Conservation (phyloP, 1,140 invertebrate species). For the Calycopis cecrops region DNA sequence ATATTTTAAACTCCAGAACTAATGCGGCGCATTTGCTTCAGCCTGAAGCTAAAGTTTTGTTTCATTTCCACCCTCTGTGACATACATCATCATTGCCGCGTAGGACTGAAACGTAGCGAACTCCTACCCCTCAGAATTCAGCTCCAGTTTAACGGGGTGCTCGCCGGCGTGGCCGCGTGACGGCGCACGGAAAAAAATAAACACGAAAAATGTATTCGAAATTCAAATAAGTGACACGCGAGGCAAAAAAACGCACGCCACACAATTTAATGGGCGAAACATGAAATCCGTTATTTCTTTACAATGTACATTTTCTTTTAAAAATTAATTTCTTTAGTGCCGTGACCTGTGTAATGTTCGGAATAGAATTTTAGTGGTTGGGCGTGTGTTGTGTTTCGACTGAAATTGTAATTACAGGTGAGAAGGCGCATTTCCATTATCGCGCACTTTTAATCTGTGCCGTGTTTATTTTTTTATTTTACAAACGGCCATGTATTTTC, state of each 20-base stretch:
- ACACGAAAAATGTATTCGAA: constrained; percentile 53
- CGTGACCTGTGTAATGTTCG: constrained; percentile 34
- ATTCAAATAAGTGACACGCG: constrained; percentile 31
- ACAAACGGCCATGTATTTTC: too few relatives aligned
- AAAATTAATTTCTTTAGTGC: constrained; percentile 29
- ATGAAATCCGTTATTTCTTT: constrained; percentile 19
- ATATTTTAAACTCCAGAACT: too few relatives aligned
- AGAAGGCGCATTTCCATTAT: constrained; percentile 20
- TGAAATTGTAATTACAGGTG: constrained; percentile 39
- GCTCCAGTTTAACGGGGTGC: constrained; percentile 40
- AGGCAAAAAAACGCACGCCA: constrained; percentile 23
- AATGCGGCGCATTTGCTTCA: not conserved
- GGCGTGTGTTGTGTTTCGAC: constrained; percentile 27
- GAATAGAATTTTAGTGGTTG: constrained; percentile 24
- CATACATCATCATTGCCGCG: constrained; percentile 38
- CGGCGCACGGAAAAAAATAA: constrained; percentile 27
- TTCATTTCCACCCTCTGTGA: not conserved
- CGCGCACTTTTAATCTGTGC: too few relatives aligned
- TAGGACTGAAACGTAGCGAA: constrained; percentile 56
- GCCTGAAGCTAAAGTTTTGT: too few relatives aligned
- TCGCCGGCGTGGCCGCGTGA: constrained; percentile 28
- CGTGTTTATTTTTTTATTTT: too few relatives aligned
- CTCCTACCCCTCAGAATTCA: constrained; percentile 43
- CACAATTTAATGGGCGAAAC: constrained; percentile 1
- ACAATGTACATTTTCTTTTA: constrained; percentile 17